phyloP scores from a whole-genome alignment of 2,113 vertebrate genomes.

The Eudorcas thomsonii region DNA sequence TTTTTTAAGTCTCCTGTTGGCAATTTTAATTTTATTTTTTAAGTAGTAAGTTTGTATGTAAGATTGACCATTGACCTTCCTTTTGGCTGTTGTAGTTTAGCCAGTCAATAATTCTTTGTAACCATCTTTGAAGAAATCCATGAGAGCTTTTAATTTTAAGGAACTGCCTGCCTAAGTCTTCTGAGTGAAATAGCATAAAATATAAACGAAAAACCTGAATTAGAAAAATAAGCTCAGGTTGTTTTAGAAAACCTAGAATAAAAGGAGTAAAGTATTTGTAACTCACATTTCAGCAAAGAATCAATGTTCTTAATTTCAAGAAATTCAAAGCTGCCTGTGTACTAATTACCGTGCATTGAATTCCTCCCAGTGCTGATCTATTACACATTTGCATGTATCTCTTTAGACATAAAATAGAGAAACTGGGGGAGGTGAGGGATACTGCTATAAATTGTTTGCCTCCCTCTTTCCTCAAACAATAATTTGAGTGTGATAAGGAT shows the following conservation, averaged over 20 bases:
- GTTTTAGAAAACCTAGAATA: background rate
- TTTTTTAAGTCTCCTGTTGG: background rate
- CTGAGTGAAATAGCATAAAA: background rate
- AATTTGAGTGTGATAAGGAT: conserved; percentile 73
- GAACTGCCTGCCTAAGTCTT: background rate
- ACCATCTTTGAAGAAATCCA: conserved; percentile 31
- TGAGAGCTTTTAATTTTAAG: conserved; percentile 44
- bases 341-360: background rate
- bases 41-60: background rate
- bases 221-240: background rate
- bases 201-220: background rate
- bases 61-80: background rate
- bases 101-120: conserved; percentile 20
- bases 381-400: background rate
- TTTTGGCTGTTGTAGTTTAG: background rate
- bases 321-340: background rate
- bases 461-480: conserved; percentile 77
- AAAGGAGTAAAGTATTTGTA: background rate
- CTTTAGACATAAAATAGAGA: background rate
- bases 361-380: background rate
- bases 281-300: background rate
- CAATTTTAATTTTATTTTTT: background rate
- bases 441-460: conserved; percentile 10
- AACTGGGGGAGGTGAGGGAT: background rate
- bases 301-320: conserved; percentile 34